These are phyloP conservation scores for Dasyurus viverrinus DNA, from an alignment of 2,113 vertebrate species.

Conservation along the genomic window DNA sequence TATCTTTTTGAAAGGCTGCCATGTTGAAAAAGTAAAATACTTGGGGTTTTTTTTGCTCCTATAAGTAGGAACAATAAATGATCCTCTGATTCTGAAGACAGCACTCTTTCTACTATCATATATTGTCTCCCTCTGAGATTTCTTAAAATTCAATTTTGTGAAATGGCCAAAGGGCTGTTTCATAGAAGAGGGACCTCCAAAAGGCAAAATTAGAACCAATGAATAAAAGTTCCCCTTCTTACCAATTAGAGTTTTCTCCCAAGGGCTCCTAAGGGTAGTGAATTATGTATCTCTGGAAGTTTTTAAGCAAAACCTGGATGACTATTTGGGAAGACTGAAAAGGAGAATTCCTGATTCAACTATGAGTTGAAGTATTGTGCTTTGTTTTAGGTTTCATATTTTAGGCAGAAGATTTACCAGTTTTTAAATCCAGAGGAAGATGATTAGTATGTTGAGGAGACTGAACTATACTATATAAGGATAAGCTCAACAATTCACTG, in stretches of 20 bases:
- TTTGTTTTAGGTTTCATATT: background rate
- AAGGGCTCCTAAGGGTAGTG: no score
- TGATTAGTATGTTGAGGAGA: background rate
- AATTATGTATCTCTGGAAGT: no score
- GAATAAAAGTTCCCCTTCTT: no score
- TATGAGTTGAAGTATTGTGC: background rate
- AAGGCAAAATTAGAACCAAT: background rate
- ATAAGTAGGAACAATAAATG: background rate
- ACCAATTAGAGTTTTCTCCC: no score
- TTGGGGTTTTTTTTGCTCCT: background rate
- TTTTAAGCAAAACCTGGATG: no score
- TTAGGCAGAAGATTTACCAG: background rate
- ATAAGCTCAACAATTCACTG: background rate
- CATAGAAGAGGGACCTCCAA: background rate
- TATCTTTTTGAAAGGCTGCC: no score
- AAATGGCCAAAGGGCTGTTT: background rate
- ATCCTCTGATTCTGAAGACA: background rate
- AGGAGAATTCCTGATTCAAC: background rate
- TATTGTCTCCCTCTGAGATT: background rate
- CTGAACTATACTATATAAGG: background rate
- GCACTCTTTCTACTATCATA: no score
- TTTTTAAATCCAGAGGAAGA: background rate
- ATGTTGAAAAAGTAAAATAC: background rate
- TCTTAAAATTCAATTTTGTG: background rate
- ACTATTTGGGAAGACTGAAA: background rate